A percentile compares a stretch with the other conserved stretches of the same genome.
phyloP scores from a whole-genome alignment of 1,140 invertebrate species.

The Dysdera silvatica region DNA sequence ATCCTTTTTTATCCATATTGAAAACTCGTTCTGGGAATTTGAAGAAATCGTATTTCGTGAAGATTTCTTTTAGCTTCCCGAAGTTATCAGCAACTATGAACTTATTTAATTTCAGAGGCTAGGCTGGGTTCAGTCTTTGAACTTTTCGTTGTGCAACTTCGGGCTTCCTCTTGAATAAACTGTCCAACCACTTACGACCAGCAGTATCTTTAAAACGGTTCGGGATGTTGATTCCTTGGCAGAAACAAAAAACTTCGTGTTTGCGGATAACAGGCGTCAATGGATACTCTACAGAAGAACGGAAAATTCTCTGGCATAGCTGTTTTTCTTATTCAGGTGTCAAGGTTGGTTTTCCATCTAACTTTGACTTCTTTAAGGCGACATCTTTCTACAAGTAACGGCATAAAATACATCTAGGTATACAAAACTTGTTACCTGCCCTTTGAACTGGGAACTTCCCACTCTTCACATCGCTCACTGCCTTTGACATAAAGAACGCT shows the following conservation, averaged over 20 bases:
- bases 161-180: slow-evolving; percentile 35
- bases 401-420: too few relatives aligned
- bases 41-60: too few relatives aligned
- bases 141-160: slow-evolving; percentile 35
- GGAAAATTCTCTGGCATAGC: background rate
- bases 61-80: background rate
- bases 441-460: too few relatives aligned
- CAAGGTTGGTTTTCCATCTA: too few relatives aligned
- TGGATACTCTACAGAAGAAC: background rate
- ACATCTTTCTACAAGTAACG: too few relatives aligned
- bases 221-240: slow-evolving; percentile 25
- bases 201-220: background rate
- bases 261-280: background rate
- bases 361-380: too few relatives aligned
- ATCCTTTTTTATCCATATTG: too few relatives aligned
- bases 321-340: background rate
- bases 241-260: background rate
- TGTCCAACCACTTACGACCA: slow-evolving; percentile 31
- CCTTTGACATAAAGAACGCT: too few relatives aligned
- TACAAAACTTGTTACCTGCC: too few relatives aligned
- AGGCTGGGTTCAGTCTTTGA: slow-evolving; percentile 39
- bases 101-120: slow-evolving; percentile 40
- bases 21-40: background rate
- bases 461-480: too few relatives aligned
- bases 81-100: slow-evolving; percentile 33